Conservation (phyloP, 2,888 invertebrate species). For the Punctoribates punctum region DNA sequence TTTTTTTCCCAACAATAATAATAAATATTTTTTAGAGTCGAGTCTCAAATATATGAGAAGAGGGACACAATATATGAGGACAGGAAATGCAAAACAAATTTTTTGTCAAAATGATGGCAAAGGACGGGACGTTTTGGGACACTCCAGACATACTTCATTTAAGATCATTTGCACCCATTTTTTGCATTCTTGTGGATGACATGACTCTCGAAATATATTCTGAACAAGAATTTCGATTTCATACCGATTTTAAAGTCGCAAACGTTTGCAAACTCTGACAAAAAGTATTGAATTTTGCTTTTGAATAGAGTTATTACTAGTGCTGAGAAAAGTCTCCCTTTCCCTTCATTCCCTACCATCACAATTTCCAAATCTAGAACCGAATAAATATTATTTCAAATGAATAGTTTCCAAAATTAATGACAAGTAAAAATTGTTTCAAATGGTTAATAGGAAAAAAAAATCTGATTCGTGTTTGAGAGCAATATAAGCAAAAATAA, state of each 20-base stretch:
- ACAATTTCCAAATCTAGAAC: too few relatives aligned
- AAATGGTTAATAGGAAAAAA: too few relatives aligned
- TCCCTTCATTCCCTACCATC: neutral
- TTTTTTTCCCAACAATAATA: neutral
- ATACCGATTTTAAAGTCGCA: slow-evolving; percentile 24
- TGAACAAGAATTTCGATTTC: slow-evolving; percentile 33
- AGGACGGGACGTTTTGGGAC: neutral
- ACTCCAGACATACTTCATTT: slow-evolving; percentile 5
- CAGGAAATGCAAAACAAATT: slow-evolving; percentile 8
- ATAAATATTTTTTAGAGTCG: too few relatives aligned
- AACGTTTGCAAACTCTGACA: slow-evolving; percentile 25
- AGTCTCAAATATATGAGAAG: neutral
- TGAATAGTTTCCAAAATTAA: too few relatives aligned
- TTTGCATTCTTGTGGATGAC: slow-evolving; percentile 31
- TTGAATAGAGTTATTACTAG: neutral
- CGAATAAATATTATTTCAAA: too few relatives aligned
- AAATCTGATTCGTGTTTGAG: too few relatives aligned
- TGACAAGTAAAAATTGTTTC: too few relatives aligned
- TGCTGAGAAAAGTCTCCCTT: neutral
- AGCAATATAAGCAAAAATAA: too few relatives aligned
- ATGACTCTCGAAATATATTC: slow-evolving; percentile 23
- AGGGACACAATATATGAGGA: too few relatives aligned
- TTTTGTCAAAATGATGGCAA: neutral
- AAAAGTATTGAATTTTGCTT: slow-evolving; percentile 16
- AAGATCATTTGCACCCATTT: slow-evolving; percentile 34